A percentile compares a stretch with the other conserved stretches of the same genome.
These are phyloP conservation scores for Mylabris phalerata DNA, from an alignment of 1,140 invertebrate species.

Conservation along the genomic window DNA sequence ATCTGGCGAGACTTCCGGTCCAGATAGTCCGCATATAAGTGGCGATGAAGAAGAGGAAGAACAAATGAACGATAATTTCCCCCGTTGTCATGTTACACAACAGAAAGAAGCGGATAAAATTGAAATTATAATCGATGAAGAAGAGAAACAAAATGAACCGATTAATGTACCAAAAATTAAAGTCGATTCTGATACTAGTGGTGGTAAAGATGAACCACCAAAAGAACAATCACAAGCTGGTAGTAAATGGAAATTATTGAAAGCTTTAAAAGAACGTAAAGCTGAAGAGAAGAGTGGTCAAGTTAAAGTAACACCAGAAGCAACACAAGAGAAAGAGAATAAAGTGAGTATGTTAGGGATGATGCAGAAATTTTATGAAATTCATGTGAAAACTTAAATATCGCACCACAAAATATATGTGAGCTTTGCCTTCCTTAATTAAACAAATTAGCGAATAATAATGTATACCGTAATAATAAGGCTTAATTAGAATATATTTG, in stretches of 20 bases:
- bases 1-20: conserved; percentile 79
- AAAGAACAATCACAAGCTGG: conserved; percentile 48
- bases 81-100: conserved; percentile 38
- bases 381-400: conserved; percentile 52
- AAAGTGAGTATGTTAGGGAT: conserved; percentile 54
- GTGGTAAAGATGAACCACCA: conserved; percentile 40
- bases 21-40: conserved; percentile 71
- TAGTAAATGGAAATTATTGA: conserved; percentile 85
- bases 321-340: conserved; percentile 54
- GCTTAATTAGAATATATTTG: conserved; percentile 1
- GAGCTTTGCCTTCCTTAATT: conserved; percentile 15
- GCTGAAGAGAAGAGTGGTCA: conserved; percentile 70
- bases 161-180: conserved; percentile 48
- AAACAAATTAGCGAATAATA: background rate
- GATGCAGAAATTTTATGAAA: conserved; percentile 56
- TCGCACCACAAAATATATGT: background rate
- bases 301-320: conserved; percentile 50
- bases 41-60: conserved; percentile 59
- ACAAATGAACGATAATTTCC: conserved; percentile 35
- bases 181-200: conserved; percentile 40
- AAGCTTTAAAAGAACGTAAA: conserved; percentile 81
- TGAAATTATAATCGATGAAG: conserved; percentile 32
- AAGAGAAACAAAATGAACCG: conserved; percentile 1
- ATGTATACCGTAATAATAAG: too few species aligned
- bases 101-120: conserved; percentile 24